Conservation (phyloP, 2,888 invertebrate species). For the Hirtodrosophila duncani region DNA sequence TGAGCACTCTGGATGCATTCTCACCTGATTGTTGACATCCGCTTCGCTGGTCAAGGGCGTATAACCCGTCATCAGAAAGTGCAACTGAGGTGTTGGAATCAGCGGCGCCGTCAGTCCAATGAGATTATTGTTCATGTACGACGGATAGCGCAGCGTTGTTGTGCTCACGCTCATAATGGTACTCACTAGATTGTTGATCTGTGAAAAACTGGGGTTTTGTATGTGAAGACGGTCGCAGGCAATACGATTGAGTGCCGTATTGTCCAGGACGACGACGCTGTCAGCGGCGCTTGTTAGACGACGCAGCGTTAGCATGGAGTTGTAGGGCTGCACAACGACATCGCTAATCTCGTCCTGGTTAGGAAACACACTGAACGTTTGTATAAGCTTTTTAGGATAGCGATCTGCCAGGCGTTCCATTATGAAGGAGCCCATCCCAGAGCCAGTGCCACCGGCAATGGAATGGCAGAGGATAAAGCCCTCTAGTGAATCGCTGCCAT, state of each 20-base stretch:
- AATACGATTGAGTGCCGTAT: conserved; percentile 96
- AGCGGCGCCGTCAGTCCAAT: conserved; percentile 96
- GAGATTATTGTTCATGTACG: conserved; percentile 99
- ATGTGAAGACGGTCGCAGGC: conserved; percentile 96
- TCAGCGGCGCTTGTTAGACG: conserved; percentile 96
- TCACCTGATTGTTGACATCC: conserved; percentile 77
- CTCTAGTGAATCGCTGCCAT: conserved; percentile 98
- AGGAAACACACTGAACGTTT: conserved; percentile 99
- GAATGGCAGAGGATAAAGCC: conserved; percentile 99
- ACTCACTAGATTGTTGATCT: conserved; percentile 97
- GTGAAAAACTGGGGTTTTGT: conserved; percentile 96
- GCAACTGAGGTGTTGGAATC: conserved; percentile 98
- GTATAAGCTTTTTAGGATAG: conserved; percentile 98
- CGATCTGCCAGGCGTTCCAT: conserved; percentile 93
- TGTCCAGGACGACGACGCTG: conserved; percentile 97
- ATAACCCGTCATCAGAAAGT: conserved; percentile 99
- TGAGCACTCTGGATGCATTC: not conserved
- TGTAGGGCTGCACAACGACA: conserved; percentile 97
- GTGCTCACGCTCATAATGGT: conserved; percentile 99
- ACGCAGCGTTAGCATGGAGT: conserved; percentile 95
- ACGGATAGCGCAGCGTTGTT: conserved; percentile 92
- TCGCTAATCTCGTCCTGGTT: conserved; percentile 98
- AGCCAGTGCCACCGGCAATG: conserved; percentile 99
- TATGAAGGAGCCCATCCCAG: conserved; percentile 98
- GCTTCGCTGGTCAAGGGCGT: conserved; percentile 96